These are phyloP conservation scores for Tetragnatha montana DNA, from an alignment of 2,888 invertebrate genomes.

Conservation along the genomic window DNA sequence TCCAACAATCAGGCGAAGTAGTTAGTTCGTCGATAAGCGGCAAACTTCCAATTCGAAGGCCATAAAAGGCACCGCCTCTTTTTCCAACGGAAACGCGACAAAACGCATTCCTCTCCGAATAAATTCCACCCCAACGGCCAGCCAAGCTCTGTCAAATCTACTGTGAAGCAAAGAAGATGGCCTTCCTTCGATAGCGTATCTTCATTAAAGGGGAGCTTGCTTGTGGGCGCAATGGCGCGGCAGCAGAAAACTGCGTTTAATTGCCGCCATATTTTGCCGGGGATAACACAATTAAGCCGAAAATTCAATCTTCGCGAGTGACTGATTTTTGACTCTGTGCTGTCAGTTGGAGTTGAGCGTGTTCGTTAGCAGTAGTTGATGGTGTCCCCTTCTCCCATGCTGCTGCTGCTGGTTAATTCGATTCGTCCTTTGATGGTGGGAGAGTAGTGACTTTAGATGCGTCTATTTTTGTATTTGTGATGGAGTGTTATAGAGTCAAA, in stretches of 20 bases:
- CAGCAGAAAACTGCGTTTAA: constrained; percentile 35
- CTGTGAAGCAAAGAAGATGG: constrained; percentile 16
- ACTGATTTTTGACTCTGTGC: constrained; percentile 26
- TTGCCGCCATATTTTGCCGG: constrained; percentile 42
- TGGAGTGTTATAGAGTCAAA: too few species aligned
- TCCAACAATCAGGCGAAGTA: not conserved
- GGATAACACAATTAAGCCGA: constrained; percentile 55
- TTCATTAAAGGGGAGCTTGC: constrained; percentile 37
- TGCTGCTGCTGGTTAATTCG: not conserved
- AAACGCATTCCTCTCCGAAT: constrained; percentile 4
- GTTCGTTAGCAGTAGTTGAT: not conserved
- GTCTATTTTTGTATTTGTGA: too few species aligned
- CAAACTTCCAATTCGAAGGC: not conserved
- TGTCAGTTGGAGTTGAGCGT: constrained; percentile 4
- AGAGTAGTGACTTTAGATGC: too few species aligned
- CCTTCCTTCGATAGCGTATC: constrained; percentile 10
- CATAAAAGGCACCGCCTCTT: not conserved
- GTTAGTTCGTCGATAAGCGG: not conserved
- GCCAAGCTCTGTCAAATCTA: constrained; percentile 4
- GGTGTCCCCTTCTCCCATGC: not conserved
- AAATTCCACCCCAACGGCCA: not conserved
- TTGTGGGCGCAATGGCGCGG: constrained; percentile 23
- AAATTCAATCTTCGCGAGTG: constrained; percentile 39
- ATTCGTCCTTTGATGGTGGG: not conserved
- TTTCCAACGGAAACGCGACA: not conserved